Percentiles rank a stretch among this genome's conserved stretches.
Conservation (phyloP, 2,888 invertebrate genomes). For the Cecidostiba fungosa region DNA sequence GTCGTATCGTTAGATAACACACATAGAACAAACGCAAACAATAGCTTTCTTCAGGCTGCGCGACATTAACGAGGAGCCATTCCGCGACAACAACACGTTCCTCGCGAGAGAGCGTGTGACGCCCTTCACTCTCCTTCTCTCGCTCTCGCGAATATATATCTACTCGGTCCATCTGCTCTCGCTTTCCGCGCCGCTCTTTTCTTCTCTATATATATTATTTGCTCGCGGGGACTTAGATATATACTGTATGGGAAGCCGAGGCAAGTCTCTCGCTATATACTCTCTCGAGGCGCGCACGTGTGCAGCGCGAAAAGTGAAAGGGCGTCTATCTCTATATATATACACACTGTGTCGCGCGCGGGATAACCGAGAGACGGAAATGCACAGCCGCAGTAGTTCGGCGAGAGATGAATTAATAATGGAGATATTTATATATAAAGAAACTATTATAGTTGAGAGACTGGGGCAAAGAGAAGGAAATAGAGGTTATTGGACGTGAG, state of each 20-base stretch:
- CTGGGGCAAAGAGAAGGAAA: not conserved
- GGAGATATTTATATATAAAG: not conserved
- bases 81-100: not conserved
- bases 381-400: not conserved
- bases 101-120: not conserved
- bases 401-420: constrained; percentile 41
- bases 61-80: not conserved
- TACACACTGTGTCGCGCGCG: no score
- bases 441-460: no score
- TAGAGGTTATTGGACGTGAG: not conserved
- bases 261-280: no score
- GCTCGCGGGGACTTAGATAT: not conserved
- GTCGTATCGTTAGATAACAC: no score
- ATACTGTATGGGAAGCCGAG: not conserved
- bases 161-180: constrained; percentile 41
- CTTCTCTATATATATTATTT: constrained; percentile 28
- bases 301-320: constrained; percentile 52
- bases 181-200: constrained; percentile 28
- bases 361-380: constrained; percentile 29
- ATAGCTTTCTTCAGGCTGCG: not conserved
- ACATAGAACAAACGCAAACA: not conserved
- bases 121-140: constrained; percentile 36
- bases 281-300: constrained; percentile 30
- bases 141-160: not conserved
- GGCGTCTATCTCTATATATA: not conserved